Percentiles rank a stretch among this genome's conserved stretches.
These are phyloP conservation scores for Psix sp. DNA, from an alignment of 1,140 invertebrate species.

Conservation along the genomic window DNA sequence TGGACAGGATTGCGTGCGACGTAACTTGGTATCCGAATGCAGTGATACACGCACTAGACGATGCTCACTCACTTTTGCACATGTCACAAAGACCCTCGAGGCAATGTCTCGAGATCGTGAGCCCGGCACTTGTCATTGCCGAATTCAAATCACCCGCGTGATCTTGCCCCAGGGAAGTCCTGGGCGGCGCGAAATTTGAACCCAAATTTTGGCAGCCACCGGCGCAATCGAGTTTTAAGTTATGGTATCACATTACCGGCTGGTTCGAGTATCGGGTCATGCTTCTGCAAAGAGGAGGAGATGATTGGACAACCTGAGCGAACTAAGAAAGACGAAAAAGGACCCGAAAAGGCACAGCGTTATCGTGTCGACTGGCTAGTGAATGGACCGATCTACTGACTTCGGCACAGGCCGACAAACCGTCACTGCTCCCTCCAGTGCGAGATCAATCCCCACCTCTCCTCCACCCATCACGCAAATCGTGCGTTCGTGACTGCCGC, in stretches of 20 bases:
- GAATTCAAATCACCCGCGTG: not conserved
- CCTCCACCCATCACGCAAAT: constrained; percentile 57
- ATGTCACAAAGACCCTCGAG: constrained; percentile 6
- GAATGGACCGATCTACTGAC: constrained; percentile 62
- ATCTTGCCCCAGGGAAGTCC: not conserved
- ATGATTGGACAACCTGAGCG: constrained; percentile 10
- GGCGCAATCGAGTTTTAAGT: not conserved
- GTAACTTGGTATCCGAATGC: constrained; percentile 45
- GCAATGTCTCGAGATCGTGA: too few species aligned
- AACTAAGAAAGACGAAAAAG: constrained; percentile 43
- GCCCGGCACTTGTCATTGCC: constrained; percentile 17
- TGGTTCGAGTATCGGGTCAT: not conserved
- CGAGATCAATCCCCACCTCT: constrained; percentile 36
- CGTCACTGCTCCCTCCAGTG: constrained; percentile 53
- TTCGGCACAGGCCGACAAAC: constrained; percentile 53
- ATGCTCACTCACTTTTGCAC: constrained; percentile 35
- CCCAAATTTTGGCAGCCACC: too few species aligned
- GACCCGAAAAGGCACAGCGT: constrained; percentile 31
- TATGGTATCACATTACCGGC: not conserved
- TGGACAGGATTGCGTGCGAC: constrained; percentile 35
- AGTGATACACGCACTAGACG: constrained; percentile 20
- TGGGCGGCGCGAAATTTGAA: constrained; percentile 6
- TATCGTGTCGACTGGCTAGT: constrained; percentile 57
- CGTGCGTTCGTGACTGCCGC: constrained; percentile 63
- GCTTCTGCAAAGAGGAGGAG: constrained; percentile 3